Base-by-base conservation (phyloP, 2,113 vertebrate genomes). In the Panthera uncia region DNA sequence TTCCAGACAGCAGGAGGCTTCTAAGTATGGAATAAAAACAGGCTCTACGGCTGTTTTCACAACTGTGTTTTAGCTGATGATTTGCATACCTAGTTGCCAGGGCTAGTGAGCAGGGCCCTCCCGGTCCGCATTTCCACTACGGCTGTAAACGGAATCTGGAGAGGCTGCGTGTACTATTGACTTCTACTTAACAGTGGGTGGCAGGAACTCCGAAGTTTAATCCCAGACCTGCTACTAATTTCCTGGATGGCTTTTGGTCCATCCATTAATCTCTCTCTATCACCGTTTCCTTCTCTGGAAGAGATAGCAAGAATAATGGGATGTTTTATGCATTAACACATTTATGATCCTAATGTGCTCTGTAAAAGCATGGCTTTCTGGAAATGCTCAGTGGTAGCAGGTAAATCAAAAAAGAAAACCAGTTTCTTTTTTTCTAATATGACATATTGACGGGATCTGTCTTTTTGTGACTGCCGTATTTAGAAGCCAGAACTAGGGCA, bases 251-350 rank as follows among this genome's bases (percentile, higher is more conserved):
- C 96, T 95, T 96, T 96, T 92, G 87, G 94, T 85, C 57, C 52
- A 19, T 85, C 93, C 97, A 98, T 98, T 95, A 97, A 98, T 98
- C 98, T 98, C 97, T 94, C 96, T 98, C 96, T 98, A 98, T 98
- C 96, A 98, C 94, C 10, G 0, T 91, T 97, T 78, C 94, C 89
- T 97, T 91, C 97, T 97, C 92, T 87, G 91, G 97, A 97, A 96
- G 96, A 97, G 97, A 98, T 97, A 98, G 88, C 52, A 92, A 95
- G 90, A 96, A 94, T 97, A 98, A 97, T 96, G 96, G 97, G 90
- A 98, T 98, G 94, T 97, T 98, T 98, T 98, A 96, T 97, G 66
- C 95, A 97, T 98, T 96, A 98, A 89, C 92, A 92, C 97, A 83
- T 98, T 97, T 98, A 97, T 95, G 97, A 94, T 81, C 88, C 95